phyloP scores from a whole-genome alignment of 2,113 vertebrate genomes.

The Atlantisia rogersi region DNA sequence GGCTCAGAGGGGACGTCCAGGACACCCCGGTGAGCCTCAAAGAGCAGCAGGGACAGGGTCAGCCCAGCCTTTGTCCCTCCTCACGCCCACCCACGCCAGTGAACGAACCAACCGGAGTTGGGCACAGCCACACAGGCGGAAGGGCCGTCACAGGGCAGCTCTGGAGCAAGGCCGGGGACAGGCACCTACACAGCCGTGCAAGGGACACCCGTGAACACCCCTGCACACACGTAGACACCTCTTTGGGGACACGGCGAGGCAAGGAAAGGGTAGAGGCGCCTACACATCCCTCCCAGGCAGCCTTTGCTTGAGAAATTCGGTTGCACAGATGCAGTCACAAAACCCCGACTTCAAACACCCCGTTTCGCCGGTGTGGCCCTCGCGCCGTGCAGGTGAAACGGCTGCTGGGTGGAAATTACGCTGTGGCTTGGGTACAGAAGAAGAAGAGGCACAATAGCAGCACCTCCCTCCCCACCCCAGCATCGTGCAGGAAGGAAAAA shows the following conservation, averaged over 20 bases:
- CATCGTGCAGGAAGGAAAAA: background rate
- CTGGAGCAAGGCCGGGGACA: accelerated
- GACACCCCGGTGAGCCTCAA: accelerated
- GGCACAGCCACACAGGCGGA: accelerated
- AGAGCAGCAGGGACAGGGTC: accelerated
- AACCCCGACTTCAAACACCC: background rate
- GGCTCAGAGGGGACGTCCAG: accelerated
- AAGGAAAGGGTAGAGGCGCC: background rate
- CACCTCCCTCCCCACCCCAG: background rate
- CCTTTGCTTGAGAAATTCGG: background rate
- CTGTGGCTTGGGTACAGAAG: conserved; percentile 11
- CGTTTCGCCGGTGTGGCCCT: background rate
- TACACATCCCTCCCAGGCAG: background rate
- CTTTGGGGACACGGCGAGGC: accelerated
- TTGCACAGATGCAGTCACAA: conserved; percentile 26
- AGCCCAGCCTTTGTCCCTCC: background rate
- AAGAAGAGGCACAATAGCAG: background rate
- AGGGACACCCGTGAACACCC: accelerated
- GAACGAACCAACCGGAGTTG: accelerated
- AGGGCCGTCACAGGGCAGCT: background rate
- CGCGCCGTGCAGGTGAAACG: background rate
- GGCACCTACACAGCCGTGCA: accelerated
- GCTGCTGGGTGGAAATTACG: conserved; percentile 15
- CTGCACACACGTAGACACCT: accelerated
- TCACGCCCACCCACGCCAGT: accelerated